A percentile compares a stretch with the other conserved stretches of the same genome.
Conservation (phyloP, 2,113 vertebrate genomes). For the Urocitellus parryii region DNA sequence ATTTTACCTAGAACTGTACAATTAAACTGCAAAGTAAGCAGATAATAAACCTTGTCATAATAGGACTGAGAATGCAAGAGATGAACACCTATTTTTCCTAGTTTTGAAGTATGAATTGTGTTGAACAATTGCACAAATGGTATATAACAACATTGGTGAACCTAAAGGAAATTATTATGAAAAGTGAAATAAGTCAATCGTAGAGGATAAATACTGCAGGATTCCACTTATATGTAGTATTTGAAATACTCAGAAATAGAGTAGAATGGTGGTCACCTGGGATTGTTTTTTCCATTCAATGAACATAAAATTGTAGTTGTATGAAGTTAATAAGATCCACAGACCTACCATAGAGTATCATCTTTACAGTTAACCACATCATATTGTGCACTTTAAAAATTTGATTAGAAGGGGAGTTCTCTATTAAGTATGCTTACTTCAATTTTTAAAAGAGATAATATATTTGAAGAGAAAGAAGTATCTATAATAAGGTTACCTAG, state of each 20-base stretch:
- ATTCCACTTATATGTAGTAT: background rate
- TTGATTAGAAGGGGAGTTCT: background rate
- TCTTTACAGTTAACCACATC: background rate
- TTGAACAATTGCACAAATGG: too few relatives aligned
- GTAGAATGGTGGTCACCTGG: background rate
- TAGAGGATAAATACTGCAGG: background rate
- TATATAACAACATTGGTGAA: background rate
- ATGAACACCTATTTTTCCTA: background rate
- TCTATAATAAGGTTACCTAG: background rate
- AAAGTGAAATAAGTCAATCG: background rate
- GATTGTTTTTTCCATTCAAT: background rate
- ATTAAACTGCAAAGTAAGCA: background rate
- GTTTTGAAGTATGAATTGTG: background rate
- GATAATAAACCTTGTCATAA: background rate
- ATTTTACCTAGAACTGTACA: background rate
- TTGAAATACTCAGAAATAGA: background rate
- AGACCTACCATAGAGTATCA: background rate
- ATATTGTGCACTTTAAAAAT: too few relatives aligned
- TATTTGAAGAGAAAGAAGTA: background rate
- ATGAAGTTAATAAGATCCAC: background rate
- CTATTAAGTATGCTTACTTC: background rate
- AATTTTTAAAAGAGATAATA: background rate
- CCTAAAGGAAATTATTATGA: background rate
- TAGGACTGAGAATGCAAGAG: background rate
- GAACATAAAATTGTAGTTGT: background rate